These are phyloP conservation scores for Orussus abietinus DNA, from an alignment of 1,140 invertebrate genomes.

Conservation along the genomic window DNA sequence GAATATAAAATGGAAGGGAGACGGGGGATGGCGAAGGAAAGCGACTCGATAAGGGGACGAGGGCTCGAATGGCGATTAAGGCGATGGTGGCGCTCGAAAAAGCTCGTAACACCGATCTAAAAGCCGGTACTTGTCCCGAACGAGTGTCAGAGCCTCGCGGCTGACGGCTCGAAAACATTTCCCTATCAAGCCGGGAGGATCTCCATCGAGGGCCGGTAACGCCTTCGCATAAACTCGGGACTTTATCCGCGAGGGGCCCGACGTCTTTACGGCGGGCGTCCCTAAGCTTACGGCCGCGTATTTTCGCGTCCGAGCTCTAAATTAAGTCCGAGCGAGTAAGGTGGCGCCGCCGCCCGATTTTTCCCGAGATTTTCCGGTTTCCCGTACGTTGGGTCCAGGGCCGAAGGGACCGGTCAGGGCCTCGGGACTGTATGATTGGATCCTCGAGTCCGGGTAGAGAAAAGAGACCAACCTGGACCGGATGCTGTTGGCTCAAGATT, in stretches of 20 bases:
- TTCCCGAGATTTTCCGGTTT: slow-evolving; percentile 25
- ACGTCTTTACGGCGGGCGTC: slow-evolving; percentile 47
- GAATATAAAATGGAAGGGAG: too few species aligned
- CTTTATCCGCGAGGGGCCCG: slow-evolving; percentile 43
- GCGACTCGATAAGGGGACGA: too few species aligned
- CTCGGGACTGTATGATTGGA: too few species aligned
- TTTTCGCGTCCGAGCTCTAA: slow-evolving; percentile 26
- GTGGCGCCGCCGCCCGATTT: slow-evolving; percentile 19
- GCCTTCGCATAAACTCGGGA: slow-evolving; percentile 49
- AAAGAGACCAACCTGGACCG: too few species aligned
- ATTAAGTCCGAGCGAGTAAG: slow-evolving; percentile 24
- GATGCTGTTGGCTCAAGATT: too few species aligned
- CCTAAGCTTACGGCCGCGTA: slow-evolving; percentile 35
- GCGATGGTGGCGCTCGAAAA: slow-evolving; percentile 36
- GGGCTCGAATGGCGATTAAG: too few species aligned
- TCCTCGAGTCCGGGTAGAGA: too few species aligned
- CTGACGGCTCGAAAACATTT: slow-evolving; percentile 54
- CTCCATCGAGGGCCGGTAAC: slow-evolving; percentile 30
- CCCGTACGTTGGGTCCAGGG: too few species aligned
- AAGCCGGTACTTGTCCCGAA: slow-evolving; percentile 49
- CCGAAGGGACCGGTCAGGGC: too few species aligned
- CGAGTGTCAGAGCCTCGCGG: slow-evolving; percentile 47
- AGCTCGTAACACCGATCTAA: slow-evolving; percentile 47
- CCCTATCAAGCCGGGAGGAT: slow-evolving; percentile 48
- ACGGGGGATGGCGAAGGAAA: too few species aligned